Conservation (phyloP, 2,113 vertebrate species). For the Myrmecobius fasciatus region DNA sequence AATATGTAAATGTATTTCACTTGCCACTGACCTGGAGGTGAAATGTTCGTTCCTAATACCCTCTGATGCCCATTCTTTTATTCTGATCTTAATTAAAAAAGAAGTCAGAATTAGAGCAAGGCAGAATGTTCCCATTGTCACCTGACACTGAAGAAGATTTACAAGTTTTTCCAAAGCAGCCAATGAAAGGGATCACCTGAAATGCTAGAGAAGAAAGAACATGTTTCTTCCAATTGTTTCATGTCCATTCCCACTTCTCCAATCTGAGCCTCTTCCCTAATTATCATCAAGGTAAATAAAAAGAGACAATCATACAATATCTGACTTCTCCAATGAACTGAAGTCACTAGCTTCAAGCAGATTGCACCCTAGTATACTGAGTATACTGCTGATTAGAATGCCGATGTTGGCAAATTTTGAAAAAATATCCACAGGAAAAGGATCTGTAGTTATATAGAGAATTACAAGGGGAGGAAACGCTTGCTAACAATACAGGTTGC, state of each 20-base stretch:
- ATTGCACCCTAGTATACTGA: not conserved
- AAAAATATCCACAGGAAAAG: not conserved
- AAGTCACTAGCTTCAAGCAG: not conserved
- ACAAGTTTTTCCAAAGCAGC: slow-evolving; percentile 21
- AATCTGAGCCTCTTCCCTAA: not conserved
- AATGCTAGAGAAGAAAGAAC: not conserved
- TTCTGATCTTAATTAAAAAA: slow-evolving; percentile 72
- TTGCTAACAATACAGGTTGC: not conserved
- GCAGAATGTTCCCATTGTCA: slow-evolving; percentile 33
- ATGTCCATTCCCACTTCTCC: not conserved
- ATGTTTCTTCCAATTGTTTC: not conserved
- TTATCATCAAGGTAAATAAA: not conserved
- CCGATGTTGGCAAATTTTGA: not conserved
- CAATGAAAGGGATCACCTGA: not conserved
- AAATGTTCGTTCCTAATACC: slow-evolving; percentile 77
- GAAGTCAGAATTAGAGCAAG: slow-evolving; percentile 63
- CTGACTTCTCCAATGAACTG: not conserved
- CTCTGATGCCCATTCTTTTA: slow-evolving; percentile 64
- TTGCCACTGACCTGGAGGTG: slow-evolving; percentile 77
- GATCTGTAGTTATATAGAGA: not conserved
- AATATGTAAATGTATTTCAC: slow-evolving; percentile 80
- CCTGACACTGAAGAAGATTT: slow-evolving; percentile 23
- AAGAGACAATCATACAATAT: not conserved
- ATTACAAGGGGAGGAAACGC: not conserved
- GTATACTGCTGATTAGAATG: not conserved